These are phyloP conservation scores for Heliothis subflexa DNA, from an alignment of 1,140 invertebrate species.

Conservation along the genomic window DNA sequence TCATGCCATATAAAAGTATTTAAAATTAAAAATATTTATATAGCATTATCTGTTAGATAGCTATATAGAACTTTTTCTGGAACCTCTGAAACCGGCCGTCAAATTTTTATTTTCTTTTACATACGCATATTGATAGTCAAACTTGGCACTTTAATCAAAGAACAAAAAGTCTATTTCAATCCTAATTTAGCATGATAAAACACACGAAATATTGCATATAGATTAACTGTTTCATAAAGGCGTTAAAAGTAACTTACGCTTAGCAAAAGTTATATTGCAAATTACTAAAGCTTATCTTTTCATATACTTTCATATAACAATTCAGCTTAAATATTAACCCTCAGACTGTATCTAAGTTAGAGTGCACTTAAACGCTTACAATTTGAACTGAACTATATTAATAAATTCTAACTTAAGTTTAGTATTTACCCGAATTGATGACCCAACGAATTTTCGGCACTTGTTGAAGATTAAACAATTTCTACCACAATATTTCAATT, in stretches of 20 bases:
- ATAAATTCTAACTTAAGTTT: neutral
- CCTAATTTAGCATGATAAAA: too few relatives aligned
- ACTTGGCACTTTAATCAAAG: too few relatives aligned
- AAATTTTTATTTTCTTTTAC: too few relatives aligned
- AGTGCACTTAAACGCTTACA: slow-evolving; percentile 7
- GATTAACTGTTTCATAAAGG: neutral
- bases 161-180: too few relatives aligned
- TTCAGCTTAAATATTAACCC: slow-evolving; percentile 16
- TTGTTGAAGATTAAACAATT: neutral
- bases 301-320: neutral
- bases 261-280: neutral
- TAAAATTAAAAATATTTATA: too few relatives aligned
- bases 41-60: too few relatives aligned
- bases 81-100: too few relatives aligned
- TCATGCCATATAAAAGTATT: too few relatives aligned
- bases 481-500: neutral
- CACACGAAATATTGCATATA: too few relatives aligned
- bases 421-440: neutral
- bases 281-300: neutral
- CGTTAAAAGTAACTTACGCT: neutral
- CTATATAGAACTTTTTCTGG: too few relatives aligned
- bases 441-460: neutral
- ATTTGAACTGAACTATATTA: neutral
- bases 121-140: too few relatives aligned
- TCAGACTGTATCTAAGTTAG: neutral